Base-by-base conservation (phyloP, 2,888 invertebrate species). In the Choristoneura rosaceana region DNA sequence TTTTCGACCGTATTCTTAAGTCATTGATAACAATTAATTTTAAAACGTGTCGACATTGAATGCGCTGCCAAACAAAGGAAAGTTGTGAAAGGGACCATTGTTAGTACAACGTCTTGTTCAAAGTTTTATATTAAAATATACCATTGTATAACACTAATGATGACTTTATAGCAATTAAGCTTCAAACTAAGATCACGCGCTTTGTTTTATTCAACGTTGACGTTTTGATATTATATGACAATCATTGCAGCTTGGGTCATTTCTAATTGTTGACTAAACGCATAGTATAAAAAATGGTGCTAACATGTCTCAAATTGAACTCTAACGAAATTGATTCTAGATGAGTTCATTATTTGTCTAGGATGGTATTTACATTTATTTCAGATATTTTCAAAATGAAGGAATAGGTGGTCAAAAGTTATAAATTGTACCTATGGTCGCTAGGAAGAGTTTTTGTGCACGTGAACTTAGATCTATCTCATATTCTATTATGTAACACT, bases 11-110 rank as follows among this genome's bases (percentile, higher is more conserved):
- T 45, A 52, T 64, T 67, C 58, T 62, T 67, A 45, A 68, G 41
- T 69, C 52, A 55, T 58, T 62, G 66, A 50, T 59, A 47, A 59
- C 64, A 70, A 65, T 70, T 70, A 60, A 17, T 17, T 70, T 17
- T 41, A 70, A 70, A 60, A 60, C 47, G 34, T 43, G 70, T 62
- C 47, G 63, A 33, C 50, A 41, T 41, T 59, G 15, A 64, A 65
- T 65, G 59, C 64, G 64, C 45, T 17, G 38, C 38, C 64, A 65
- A 65, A 70, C 70, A 70, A 70, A 70, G 64, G 59, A 45, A 58
- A 64, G 63, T 70, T 70, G 59, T 64, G 58, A 65, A 70, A 65
- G 70, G 64, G 47, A 33, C 64, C 59, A 47, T 70, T 70, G 64
- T 70, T 41, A 41, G 47, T 15, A 47, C 64, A 25, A 38, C 58